A percentile compares a stretch with the other conserved stretches of the same genome.
phyloP scores from a whole-genome alignment of 2,888 invertebrate species.

The Andrena praecox region DNA sequence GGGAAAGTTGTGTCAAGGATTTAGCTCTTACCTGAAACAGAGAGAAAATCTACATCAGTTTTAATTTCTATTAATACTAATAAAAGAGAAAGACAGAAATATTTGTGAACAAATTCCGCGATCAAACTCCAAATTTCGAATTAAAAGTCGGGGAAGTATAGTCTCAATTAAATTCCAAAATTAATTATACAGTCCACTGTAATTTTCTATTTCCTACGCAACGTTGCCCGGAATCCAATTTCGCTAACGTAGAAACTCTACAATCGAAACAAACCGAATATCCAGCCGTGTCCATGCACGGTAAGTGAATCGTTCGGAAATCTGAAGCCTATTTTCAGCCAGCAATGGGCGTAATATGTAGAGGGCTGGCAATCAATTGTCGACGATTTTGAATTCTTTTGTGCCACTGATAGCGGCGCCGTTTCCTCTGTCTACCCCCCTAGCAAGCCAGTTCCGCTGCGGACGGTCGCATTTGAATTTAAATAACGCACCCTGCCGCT shows the following conservation, averaged over 20 bases:
- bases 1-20: no score
- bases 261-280: neutral
- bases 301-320: neutral
- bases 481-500: conserved; percentile 53
- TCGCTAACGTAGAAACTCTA: neutral
- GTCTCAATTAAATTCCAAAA: no score
- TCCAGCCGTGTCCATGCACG: neutral
- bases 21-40: conserved; percentile 14
- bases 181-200: no score
- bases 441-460: conserved; percentile 26
- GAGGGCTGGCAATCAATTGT: conserved; percentile 49
- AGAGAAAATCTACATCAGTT: neutral
- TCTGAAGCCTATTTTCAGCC: neutral
- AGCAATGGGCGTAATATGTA: conserved; percentile 21
- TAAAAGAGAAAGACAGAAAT: no score
- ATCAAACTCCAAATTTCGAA: no score
- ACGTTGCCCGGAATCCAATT: no score
- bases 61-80: no score
- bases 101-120: no score
- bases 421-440: conserved; percentile 24
- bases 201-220: no score
- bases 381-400: conserved; percentile 56
- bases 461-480: conserved; percentile 58
- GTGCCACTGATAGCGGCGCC: conserved; percentile 42
- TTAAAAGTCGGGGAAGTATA: no score